A percentile compares a stretch with the other conserved stretches of the same genome.
These are phyloP conservation scores for Liparis tanakae DNA, from an alignment of 2,797 vertebrate species.

Conservation along the genomic window DNA sequence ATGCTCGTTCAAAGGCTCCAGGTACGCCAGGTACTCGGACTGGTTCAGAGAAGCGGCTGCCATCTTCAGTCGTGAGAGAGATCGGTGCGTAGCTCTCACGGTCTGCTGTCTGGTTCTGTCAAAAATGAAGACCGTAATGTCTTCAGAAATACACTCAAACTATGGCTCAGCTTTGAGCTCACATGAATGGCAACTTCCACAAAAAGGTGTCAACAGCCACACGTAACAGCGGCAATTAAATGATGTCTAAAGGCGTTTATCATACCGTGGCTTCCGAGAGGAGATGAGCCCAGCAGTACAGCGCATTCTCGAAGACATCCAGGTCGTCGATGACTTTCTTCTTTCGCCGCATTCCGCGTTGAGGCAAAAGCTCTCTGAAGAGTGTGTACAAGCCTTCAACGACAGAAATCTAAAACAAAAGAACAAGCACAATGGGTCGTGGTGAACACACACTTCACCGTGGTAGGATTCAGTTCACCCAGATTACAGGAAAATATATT, in stretches of 20 bases:
- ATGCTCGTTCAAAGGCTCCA: slow-evolving; percentile 54
- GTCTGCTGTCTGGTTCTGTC: slow-evolving; percentile 41
- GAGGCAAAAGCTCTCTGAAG: slow-evolving; percentile 73
- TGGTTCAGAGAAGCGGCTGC: slow-evolving; percentile 66
- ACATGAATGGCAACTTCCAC: not conserved
- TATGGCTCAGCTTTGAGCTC: not conserved
- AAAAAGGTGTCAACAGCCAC: not conserved
- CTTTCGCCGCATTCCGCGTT: slow-evolving; percentile 28
- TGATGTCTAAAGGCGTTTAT: not conserved
- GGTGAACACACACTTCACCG: not conserved
- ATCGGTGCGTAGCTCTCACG: slow-evolving; percentile 59
- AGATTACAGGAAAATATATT: not conserved
- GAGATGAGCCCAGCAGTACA: slow-evolving; percentile 73
- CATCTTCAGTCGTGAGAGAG: slow-evolving; percentile 37
- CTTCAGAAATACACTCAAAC: not conserved
- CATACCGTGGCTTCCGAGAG: slow-evolving; percentile 49
- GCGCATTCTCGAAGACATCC: slow-evolving; percentile 71
- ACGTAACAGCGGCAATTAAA: not conserved
- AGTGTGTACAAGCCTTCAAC: slow-evolving; percentile 74
- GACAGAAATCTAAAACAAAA: slow-evolving; percentile 65
- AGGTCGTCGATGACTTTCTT: slow-evolving; percentile 57
- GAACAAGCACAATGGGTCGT: rapidly evolving
- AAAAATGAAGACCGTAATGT: not conserved
- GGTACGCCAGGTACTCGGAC: slow-evolving; percentile 64
- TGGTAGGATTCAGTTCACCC: not conserved